Evolutionary conservation across 1,140 invertebrate species (phyloP), one percentile per base, ranked within the genome.

Genomic region (Sesamia nonagrioides): DNA sequence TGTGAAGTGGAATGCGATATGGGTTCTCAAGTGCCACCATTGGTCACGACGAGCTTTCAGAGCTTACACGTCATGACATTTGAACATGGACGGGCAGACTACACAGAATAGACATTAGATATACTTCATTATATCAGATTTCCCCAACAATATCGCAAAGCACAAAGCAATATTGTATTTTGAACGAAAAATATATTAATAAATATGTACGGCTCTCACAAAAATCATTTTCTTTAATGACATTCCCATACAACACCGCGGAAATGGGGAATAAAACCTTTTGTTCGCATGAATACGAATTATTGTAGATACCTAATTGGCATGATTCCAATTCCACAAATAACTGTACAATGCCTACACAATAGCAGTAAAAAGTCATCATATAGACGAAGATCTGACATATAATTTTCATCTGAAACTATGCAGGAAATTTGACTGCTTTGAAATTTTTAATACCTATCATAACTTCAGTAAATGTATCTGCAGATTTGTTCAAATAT

Each of bases 281-380:
- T 75, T 35, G 58, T 75, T 33, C 58, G 42, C 21, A 75, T 75
- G 58, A 37, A 74, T 50, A 63, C 21, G 73, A 63, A 75, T 75
- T 69, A 69, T 69, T 75, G 73, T 50, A 48, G 56, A 75, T 61
- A 63, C 18, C 56, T 75, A 75, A 75, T 75, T 75, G 73, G 73
- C 73, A 33, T 8, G n/a, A 35, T 63, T 63, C 73, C 73, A 75
- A 63, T 61, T 75, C 45, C 18, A 37, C 45, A 50, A 73, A 75
- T 75, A 75, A 63, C 42, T 9, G 9, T 54, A 73, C 37, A 73
- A 73, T 73, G 54, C 73, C 73, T 75, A 75, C 73, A 75, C 21
- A 61, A 63, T 33, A 63, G 40, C 42, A 45, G 71, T 58, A 73
- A 73, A 73, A 73, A 73, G 37, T 58, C 52, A 56, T 58, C 54